Conservation (phyloP, 2,797 vertebrate genomes). For the Danio tinwini region DNA sequence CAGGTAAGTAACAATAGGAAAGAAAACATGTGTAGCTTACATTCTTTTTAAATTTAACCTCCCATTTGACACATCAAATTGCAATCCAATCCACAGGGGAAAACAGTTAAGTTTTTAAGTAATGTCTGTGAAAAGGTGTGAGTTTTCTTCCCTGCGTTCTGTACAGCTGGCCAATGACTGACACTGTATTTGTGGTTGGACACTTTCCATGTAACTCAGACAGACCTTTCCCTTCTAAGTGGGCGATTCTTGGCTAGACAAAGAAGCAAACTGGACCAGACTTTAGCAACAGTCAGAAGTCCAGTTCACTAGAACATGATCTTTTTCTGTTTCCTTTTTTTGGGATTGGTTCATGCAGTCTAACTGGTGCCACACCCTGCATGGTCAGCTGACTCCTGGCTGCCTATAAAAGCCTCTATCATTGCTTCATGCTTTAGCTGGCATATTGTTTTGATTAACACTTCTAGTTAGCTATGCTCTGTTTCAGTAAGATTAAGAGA, state of each 20-base stretch:
- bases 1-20: too few species aligned
- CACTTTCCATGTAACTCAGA: conserved; percentile 2
- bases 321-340: too few species aligned
- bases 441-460: too few species aligned
- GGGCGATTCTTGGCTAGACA: conserved; percentile 11
- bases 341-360: too few species aligned
- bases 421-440: too few species aligned
- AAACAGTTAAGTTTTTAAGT: not conserved
- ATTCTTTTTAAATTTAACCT: not conserved
- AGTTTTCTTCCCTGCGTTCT: not conserved
- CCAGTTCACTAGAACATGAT: too few species aligned
- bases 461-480: too few species aligned
- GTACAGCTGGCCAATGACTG: not conserved
- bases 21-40: too few species aligned
- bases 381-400: too few species aligned
- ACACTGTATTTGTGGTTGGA: conserved; percentile 3
- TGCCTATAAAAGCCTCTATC: too few species aligned
- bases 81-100: not conserved
- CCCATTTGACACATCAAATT: not conserved
- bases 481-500: too few species aligned
- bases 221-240: not conserved
- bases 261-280: not conserved
- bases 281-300: not conserved
- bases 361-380: too few species aligned
- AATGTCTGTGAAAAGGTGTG: not conserved